Conservation (phyloP, 2,797 vertebrate species). For the Bryconaethiops microstoma region DNA sequence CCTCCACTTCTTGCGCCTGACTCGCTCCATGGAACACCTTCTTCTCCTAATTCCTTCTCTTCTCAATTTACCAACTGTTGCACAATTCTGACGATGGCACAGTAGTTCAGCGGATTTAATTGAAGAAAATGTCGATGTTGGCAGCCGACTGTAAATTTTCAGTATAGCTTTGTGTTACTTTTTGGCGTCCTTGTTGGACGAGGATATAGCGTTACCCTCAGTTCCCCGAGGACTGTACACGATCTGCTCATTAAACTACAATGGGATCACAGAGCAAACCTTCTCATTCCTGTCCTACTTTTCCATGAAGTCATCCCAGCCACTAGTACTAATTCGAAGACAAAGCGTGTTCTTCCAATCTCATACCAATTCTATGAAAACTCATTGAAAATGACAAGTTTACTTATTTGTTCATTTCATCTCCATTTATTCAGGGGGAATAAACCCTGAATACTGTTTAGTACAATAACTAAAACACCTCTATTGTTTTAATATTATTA, state of each 20-base stretch:
- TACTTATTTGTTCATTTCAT: background rate
- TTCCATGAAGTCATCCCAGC: constrained; percentile 50
- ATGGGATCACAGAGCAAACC: constrained; percentile 71
- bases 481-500: too few relatives aligned
- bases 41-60: background rate
- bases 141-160: constrained; percentile 13
- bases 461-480: background rate
- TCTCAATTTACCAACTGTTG: background rate
- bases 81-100: background rate
- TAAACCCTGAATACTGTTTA: background rate
- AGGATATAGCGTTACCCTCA: constrained; percentile 68
- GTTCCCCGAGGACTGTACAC: constrained; percentile 68
- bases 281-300: constrained; percentile 50
- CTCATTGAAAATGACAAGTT: background rate
- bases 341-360: background rate
- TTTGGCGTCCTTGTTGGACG: constrained; percentile 42
- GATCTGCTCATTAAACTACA: constrained; percentile 77
- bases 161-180: constrained; percentile 3
- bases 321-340: constrained; percentile 43
- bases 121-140: constrained; percentile 2
- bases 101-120: background rate
- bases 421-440: background rate
- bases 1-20: background rate
- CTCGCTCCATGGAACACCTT: background rate
- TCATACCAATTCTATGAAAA: background rate